These are phyloP conservation scores for Pristionchus fissidentatus DNA, from an alignment of 2,888 invertebrate genomes.

Conservation along the genomic window DNA sequence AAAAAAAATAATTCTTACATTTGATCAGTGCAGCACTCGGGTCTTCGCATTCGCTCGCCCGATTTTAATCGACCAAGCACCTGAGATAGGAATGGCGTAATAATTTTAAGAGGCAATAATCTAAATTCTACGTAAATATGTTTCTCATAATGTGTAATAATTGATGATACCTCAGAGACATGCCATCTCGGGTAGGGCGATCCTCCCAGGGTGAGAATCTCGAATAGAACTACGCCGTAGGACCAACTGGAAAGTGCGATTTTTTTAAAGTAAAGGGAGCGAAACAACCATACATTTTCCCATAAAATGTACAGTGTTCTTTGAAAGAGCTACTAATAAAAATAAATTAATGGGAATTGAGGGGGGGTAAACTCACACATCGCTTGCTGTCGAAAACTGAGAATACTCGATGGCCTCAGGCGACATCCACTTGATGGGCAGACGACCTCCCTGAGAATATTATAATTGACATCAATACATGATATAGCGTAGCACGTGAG, in stretches of 20 bases:
- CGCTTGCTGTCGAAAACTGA: background rate
- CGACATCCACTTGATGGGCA: slow-evolving; percentile 15
- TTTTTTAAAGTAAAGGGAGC: background rate
- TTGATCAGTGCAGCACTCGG: background rate
- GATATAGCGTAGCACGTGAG: too few relatives aligned
- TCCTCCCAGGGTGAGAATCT: slow-evolving; percentile 3
- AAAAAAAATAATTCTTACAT: background rate
- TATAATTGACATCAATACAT: background rate
- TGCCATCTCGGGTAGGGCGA: slow-evolving; percentile 30
- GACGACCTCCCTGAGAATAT: background rate
- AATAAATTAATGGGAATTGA: too few relatives aligned
- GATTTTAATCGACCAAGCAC: slow-evolving; percentile 1
- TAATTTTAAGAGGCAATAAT: too few relatives aligned
- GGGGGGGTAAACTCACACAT: slow-evolving; percentile 17
- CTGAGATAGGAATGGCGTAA: too few relatives aligned
- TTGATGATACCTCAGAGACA: background rate
- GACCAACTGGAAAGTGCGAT: slow-evolving; percentile 7
- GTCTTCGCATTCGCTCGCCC: background rate
- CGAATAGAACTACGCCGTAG: slow-evolving; percentile 16
- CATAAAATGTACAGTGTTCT: background rate
- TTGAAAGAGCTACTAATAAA: too few relatives aligned
- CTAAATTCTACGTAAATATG: background rate
- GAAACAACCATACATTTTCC: background rate
- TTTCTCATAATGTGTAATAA: too few relatives aligned
- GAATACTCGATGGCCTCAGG: slow-evolving; percentile 6